Evolutionary conservation across 2,888 invertebrate genomes (phyloP).

Genomic region (Euproctis similis): DNA sequence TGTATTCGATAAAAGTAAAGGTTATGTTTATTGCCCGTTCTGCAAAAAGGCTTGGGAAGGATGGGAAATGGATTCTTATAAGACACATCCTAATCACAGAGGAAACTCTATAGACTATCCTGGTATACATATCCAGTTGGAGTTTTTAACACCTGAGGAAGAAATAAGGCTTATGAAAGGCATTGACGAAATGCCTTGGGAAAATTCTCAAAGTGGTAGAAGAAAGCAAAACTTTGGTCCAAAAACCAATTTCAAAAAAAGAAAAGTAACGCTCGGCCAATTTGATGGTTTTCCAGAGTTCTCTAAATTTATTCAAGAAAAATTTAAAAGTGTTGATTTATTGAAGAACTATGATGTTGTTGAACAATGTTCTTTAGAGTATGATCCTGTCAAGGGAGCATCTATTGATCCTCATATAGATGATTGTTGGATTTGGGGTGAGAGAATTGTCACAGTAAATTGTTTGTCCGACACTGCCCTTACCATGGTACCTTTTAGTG

Average conservation of each 20-base stretch:
- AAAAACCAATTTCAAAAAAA: constrained; percentile 98
- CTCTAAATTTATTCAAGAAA: constrained; percentile 86
- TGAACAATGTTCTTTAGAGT: constrained; percentile 97
- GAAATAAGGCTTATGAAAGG: constrained; percentile 78
- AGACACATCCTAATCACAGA: constrained; percentile 80
- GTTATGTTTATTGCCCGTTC: constrained; percentile 84
- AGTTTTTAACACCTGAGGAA: constrained; percentile 85
- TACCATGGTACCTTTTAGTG: constrained; percentile 82
- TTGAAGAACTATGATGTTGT: constrained; percentile 86
- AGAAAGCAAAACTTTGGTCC: constrained; percentile 99
- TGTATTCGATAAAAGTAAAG: constrained; percentile 66
- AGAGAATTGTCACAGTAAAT: constrained; percentile 95
- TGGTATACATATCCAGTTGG: constrained; percentile 80
- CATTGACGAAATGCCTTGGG: constrained; percentile 90
- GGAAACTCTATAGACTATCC: constrained; percentile 78
- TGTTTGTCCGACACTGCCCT: constrained; percentile 87
- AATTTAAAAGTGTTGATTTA: constrained; percentile 77
- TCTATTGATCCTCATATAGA: constrained; percentile 99
- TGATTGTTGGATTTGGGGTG: constrained; percentile 99
- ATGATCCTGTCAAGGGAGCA: constrained; percentile 89
- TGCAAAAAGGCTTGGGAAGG: constrained; percentile 87
- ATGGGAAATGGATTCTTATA: constrained; percentile 78
- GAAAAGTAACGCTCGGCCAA: constrained; percentile 83
- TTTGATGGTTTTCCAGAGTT: constrained; percentile 91
- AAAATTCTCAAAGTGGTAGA: constrained; percentile 94